These are phyloP conservation scores for Datnioides undecimradiatus DNA, from an alignment of 2,113 vertebrate species.

Conservation along the genomic window DNA sequence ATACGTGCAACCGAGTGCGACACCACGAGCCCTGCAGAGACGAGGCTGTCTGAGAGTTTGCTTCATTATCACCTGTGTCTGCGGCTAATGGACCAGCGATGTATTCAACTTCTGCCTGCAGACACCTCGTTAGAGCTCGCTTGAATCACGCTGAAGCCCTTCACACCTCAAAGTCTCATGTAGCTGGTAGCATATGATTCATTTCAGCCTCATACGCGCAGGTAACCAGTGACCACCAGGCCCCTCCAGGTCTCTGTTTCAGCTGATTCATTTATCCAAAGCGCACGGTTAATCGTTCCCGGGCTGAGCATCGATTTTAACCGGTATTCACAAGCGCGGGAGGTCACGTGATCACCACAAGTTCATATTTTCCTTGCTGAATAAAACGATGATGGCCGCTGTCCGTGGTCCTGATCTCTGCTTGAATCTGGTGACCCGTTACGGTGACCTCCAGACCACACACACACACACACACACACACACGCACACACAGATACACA, in stretches of 20 bases:
- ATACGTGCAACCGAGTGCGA: too few species aligned
- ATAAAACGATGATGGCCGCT: constrained; percentile 12
- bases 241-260: background rate
- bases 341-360: background rate
- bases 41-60: too few species aligned
- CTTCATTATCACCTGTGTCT: too few species aligned
- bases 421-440: constrained; percentile 8
- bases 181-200: background rate
- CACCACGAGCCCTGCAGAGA: too few species aligned
- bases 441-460: constrained; percentile 7
- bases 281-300: too few species aligned
- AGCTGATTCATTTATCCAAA: background rate
- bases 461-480: constrained; percentile 7
- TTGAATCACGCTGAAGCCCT: background rate
- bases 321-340: background rate
- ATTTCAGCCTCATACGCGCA: background rate
- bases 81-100: too few species aligned
- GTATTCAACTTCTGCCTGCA: too few species aligned
- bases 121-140: too few species aligned
- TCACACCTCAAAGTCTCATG: background rate
- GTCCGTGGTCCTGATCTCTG: constrained; percentile 48
- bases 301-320: background rate
- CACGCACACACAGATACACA: constrained; percentile 27
- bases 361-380: background rate
- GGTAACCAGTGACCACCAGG: background rate